Evolutionary conservation across 2,113 vertebrate species (phyloP), one percentile per base, ranked within the genome.

Genomic region (Trichechus manatus): DNA sequence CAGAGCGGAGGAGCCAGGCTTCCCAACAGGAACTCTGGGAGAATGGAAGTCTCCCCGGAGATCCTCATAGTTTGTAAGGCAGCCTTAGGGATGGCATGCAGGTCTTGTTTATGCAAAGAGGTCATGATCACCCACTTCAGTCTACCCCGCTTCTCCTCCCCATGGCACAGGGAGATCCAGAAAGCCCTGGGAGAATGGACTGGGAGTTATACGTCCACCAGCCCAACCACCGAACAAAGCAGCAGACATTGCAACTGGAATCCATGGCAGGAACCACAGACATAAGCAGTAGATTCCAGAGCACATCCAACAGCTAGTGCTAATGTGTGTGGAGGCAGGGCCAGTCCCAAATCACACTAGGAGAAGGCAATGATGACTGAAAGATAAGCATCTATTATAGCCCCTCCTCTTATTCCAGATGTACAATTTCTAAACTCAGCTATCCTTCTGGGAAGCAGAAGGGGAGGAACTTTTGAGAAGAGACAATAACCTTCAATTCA

Each of bases 281-380:
- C 64, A 63, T 5, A 44, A 82, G 22, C 31, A 36, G 5, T 31
- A 15, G 50, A 42, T n/a, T 1, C 6, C 66, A 50, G 80, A 64
- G 23, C 3, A 66, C 25, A 66, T 66, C 42, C 33, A 72, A 15
- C 1, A 5, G n/a, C 13, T 47, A 63, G 20, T 50, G 47, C n/a
- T 3, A n/a, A 59, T 88, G 5, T 15, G 36, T 64, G 44, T 3
- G 15, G 56, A 23, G 29, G 31, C 39, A 6, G 61, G n/a, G 36
- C 2, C 8, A 7, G 8, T 17, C 22, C 9, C 39, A 33, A 23
- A 59, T 9, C 0, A 22, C 11, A 13, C 2, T 10, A 42, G 15
- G n/a, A 84, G 20, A 50, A 79, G 15, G 3, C 6, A 59, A 8
- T 4, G 9, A 63, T 53, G 50, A 33, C 23, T 33, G 3, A n/a